Conservation (phyloP, 1,140 invertebrate genomes). For the Paramacrobiotus metropolitanus region DNA sequence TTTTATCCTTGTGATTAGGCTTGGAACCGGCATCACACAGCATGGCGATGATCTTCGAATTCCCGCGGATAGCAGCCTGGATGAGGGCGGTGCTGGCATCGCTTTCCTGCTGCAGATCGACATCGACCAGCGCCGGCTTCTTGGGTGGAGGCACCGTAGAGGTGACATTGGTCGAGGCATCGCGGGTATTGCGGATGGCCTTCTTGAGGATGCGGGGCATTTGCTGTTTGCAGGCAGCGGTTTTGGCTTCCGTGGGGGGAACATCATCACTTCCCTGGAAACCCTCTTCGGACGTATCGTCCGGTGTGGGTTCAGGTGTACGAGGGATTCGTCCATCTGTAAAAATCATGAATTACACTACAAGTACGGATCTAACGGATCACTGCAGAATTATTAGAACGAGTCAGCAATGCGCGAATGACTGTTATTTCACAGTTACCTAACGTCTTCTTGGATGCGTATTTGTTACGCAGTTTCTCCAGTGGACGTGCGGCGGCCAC, state of each 20-base stretch:
- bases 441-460: no score
- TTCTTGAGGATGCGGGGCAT: not conserved
- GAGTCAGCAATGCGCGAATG: no score
- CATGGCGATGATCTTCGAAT: not conserved
- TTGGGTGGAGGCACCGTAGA: not conserved
- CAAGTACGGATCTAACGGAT: no score
- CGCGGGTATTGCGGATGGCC: not conserved
- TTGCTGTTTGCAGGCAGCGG: not conserved
- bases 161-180: slow-evolving; percentile 1
- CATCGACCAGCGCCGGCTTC: slow-evolving; percentile 1
- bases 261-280: not conserved
- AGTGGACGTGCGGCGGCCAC: no score
- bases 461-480: no score
- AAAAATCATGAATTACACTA: no score
- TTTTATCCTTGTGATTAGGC: slow-evolving; percentile 1
- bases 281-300: slow-evolving; percentile 1
- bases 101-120: slow-evolving; percentile 2
- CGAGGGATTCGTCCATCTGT: no score
- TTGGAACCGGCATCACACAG: not conserved
- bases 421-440: no score
- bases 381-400: no score
- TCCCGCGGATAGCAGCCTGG: not conserved
- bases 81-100: not conserved
- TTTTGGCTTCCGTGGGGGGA: not conserved
- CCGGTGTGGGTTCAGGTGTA: not conserved